These are phyloP conservation scores for Sebastes nivosus DNA, from an alignment of 2,797 vertebrate genomes.

Conservation along the genomic window DNA sequence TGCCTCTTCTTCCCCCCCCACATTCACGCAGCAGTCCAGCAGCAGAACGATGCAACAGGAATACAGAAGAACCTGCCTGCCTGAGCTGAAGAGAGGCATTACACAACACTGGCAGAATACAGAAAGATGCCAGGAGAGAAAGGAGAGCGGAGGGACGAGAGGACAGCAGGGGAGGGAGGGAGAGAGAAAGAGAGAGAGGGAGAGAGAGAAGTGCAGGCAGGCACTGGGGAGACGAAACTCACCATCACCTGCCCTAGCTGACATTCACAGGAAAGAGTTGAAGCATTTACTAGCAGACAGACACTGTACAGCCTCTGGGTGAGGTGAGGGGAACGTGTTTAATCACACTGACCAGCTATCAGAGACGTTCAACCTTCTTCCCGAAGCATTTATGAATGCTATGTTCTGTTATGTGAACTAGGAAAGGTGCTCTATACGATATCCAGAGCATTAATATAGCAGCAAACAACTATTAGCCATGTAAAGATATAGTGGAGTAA, in stretches of 20 bases:
- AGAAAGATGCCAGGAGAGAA: conserved; percentile 58
- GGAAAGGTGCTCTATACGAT: not conserved
- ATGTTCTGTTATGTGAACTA: not conserved
- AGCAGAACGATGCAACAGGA: conserved; percentile 82
- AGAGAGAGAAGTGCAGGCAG: not conserved
- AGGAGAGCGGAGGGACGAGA: conserved; percentile 43
- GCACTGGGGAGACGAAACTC: conserved; percentile 31
- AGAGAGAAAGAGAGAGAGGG: not conserved
- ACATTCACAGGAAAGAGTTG: conserved; percentile 54
- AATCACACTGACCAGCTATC: not conserved
- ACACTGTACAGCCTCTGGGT: conserved; percentile 6
- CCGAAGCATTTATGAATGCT: not conserved
- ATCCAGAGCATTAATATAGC: too few relatives aligned
- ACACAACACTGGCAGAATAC: conserved; percentile 79
- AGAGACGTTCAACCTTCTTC: not conserved
- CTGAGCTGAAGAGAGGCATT: conserved; percentile 73
- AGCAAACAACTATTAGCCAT: too few relatives aligned
- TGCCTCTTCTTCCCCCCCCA: not conserved
- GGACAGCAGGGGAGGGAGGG: conserved; percentile 20
- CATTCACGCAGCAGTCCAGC: conserved; percentile 70
- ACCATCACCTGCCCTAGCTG: conserved; percentile 49
- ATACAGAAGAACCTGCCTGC: conserved; percentile 82
- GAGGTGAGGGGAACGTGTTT: not conserved
- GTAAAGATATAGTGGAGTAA: too few relatives aligned
- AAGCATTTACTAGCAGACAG: conserved; percentile 25